Evolutionary conservation across 2,888 invertebrate genomes (phyloP).

Genomic region (Neoscelio sp.): DNA sequence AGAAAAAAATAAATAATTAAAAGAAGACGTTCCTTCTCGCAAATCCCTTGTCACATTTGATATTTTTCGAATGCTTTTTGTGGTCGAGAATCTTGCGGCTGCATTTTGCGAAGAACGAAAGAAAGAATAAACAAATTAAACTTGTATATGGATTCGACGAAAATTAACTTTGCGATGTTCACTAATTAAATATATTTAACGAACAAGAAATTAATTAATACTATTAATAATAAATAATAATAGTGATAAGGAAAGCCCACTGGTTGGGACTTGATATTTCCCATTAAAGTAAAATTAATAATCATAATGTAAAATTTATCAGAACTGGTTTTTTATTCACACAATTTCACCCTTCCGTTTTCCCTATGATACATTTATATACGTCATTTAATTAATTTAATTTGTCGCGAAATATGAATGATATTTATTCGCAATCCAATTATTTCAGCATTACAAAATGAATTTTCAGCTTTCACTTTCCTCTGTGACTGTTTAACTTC

Average conservation of each 20-base stretch:
- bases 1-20: constrained; percentile 16
- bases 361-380: not conserved
- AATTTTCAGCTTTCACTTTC: too few relatives aligned
- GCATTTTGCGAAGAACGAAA: constrained; percentile 18
- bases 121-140: constrained; percentile 49
- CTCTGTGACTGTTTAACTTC: too few relatives aligned
- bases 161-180: constrained; percentile 80
- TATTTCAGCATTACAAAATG: too few relatives aligned
- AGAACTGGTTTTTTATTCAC: not conserved
- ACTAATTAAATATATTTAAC: constrained; percentile 79
- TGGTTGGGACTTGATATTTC: constrained; percentile 80
- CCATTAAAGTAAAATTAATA: constrained; percentile 80
- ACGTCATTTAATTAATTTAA: too few relatives aligned
- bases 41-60: constrained; percentile 25
- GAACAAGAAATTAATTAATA: constrained; percentile 65
- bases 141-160: constrained; percentile 74
- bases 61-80: constrained; percentile 30
- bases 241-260: constrained; percentile 75
- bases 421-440: too few relatives aligned
- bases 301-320: constrained; percentile 80
- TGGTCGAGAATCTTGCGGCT: constrained; percentile 34
- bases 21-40: not conserved
- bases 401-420: too few relatives aligned
- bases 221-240: constrained; percentile 25
- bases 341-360: not conserved